Conservation (phyloP, 2,113 vertebrate species). For the Casuarius casuarius region DNA sequence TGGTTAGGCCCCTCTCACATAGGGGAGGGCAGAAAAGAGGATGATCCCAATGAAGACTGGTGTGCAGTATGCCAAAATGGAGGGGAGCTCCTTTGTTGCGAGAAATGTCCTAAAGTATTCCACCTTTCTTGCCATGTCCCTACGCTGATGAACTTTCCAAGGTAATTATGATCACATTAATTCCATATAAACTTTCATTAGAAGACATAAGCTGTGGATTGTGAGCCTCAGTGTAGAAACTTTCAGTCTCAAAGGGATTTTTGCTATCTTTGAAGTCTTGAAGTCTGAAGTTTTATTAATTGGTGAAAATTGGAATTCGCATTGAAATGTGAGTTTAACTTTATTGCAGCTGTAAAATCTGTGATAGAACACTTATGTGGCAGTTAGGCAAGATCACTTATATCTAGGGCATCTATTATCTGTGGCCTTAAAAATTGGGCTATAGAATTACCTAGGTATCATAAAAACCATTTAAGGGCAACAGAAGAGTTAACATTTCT, state of each 20-base stretch:
- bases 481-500: neutral
- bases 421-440: neutral
- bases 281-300: neutral
- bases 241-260: neutral
- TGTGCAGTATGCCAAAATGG: constrained; percentile 87
- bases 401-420: neutral
- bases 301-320: neutral
- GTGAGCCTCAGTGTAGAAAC: neutral
- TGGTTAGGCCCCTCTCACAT: constrained; percentile 63
- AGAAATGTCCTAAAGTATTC: constrained; percentile 87
- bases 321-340: neutral
- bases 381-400: neutral
- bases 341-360: neutral
- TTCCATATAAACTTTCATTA: neutral
- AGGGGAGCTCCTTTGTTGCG: constrained; percentile 84
- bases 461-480: neutral
- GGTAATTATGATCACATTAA: constrained; percentile 61
- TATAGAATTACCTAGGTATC: neutral
- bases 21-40: constrained; percentile 80
- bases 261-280: neutral
- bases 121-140: constrained; percentile 86
- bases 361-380: neutral
- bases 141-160: constrained; percentile 80
- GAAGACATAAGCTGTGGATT: neutral
- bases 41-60: constrained; percentile 88